These are phyloP conservation scores for Euproctis similis DNA, from an alignment of 2,888 invertebrate species.

Conservation along the genomic window DNA sequence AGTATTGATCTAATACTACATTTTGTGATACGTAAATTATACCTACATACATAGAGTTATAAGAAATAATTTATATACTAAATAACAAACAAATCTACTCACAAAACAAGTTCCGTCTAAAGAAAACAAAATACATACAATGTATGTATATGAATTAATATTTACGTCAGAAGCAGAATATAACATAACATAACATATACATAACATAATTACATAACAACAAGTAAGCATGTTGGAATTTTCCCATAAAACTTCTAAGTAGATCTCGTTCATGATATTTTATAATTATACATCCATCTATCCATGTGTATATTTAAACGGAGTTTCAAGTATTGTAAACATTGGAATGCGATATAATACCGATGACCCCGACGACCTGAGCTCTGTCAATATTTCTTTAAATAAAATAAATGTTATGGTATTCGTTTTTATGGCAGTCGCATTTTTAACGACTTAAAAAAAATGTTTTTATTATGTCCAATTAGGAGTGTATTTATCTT, in stretches of 20 bases:
- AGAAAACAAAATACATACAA: conserved; percentile 5
- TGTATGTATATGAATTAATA: conserved; percentile 3
- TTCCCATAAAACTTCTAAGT: conserved; percentile 28
- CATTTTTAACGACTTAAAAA: conserved; percentile 17
- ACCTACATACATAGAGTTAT: too few relatives aligned
- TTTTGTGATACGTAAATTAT: too few relatives aligned
- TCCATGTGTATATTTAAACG: too few relatives aligned
- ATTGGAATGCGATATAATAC: conserved; percentile 33
- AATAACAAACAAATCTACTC: neutral
- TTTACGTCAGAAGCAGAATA: conserved; percentile 19
- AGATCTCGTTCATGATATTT: conserved; percentile 24
- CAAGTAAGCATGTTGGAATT: conserved; percentile 22
- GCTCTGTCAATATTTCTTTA: conserved; percentile 37
- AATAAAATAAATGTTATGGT: conserved; percentile 32
- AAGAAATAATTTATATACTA: neutral
- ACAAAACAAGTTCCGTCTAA: conserved; percentile 2
- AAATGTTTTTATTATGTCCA: neutral
- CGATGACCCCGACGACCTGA: conserved; percentile 32
- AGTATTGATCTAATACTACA: conserved; percentile 16
- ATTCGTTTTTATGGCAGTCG: conserved; percentile 30
- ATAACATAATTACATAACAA: too few relatives aligned
- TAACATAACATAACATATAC: too few relatives aligned
- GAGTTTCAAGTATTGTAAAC: conserved; percentile 25
- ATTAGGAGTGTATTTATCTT: too few relatives aligned
- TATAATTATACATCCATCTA: conserved; percentile 25